phyloP scores from a whole-genome alignment of 2,888 invertebrate genomes.

The Dasysyrphus tricinctus region DNA sequence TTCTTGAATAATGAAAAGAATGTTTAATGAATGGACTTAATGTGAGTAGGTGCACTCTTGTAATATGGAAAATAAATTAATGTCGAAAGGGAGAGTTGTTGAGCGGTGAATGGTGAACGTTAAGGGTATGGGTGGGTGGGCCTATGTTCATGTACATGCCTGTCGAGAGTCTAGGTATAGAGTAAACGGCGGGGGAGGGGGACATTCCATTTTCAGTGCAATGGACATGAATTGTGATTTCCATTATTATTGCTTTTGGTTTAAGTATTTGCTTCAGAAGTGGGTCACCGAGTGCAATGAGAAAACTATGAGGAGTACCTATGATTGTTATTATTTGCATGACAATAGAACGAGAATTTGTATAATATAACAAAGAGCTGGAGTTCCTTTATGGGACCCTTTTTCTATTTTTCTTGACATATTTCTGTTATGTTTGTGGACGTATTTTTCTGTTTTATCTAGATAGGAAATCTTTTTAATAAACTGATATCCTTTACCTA shows the following conservation, averaged over 20 bases:
- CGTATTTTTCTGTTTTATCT: not conserved
- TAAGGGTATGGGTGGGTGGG: not conserved
- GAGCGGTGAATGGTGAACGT: not conserved
- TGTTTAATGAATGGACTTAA: slow-evolving; percentile 69
- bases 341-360: slow-evolving; percentile 20
- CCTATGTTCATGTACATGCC: not conserved
- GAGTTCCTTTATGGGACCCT: not conserved
- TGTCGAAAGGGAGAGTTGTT: slow-evolving; percentile 43
- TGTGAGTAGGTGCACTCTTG: slow-evolving; percentile 48
- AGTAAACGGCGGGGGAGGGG: not conserved
- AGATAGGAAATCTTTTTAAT: not conserved
- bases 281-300: slow-evolving; percentile 47
- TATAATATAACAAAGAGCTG: slow-evolving; percentile 15
- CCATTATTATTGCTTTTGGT: slow-evolving; percentile 60
- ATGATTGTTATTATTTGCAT: slow-evolving; percentile 31
- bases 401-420: not conserved
- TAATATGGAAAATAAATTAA: slow-evolving; percentile 64
- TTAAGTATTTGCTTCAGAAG: slow-evolving; percentile 42
- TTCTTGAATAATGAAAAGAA: slow-evolving; percentile 72
- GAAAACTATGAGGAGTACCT: not conserved
- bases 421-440: not conserved
- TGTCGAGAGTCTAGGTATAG: not conserved
- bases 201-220: slow-evolving; percentile 37
- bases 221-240: slow-evolving; percentile 69
- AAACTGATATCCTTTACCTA: not conserved